phyloP scores from a whole-genome alignment of 2,797 vertebrate species.

The Peromyscus attwateri region DNA sequence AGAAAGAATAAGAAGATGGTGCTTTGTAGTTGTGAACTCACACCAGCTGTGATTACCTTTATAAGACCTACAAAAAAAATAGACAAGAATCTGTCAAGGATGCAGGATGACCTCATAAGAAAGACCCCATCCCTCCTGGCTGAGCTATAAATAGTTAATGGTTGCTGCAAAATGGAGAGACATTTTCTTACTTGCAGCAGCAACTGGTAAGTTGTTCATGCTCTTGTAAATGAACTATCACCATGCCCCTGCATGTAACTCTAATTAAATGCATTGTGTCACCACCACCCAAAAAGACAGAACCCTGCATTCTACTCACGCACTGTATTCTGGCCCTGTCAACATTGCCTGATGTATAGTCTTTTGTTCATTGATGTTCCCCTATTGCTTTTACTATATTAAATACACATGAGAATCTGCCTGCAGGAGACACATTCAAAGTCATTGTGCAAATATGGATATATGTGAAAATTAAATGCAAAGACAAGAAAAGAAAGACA shows the following conservation, averaged over 20 bases:
- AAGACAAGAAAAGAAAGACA: conserved; percentile 69
- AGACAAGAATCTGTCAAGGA: background rate
- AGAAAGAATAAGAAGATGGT: background rate
- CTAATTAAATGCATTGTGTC: background rate
- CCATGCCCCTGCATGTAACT: background rate
- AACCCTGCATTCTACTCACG: background rate
- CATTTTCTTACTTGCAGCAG: background rate
- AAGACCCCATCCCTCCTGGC: background rate
- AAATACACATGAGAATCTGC: conserved; percentile 15
- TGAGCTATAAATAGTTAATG: background rate
- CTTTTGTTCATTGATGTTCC: background rate
- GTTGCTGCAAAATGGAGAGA: background rate
- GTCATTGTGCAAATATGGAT: conserved; percentile 2
- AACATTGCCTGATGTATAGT: background rate
- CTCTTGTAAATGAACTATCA: background rate
- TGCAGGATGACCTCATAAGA: background rate
- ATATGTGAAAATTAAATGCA: conserved; percentile 66
- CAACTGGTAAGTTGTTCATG: background rate
- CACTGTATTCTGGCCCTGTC: background rate
- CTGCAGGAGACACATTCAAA: conserved; percentile 45
- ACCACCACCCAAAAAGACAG: background rate
- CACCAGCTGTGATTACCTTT: background rate
- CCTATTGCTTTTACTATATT: background rate
- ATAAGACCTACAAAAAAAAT: background rate
- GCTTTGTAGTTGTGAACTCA: background rate